Conservation (phyloP, 1,140 invertebrate genomes). For the Drosophila quadrilineata region DNA sequence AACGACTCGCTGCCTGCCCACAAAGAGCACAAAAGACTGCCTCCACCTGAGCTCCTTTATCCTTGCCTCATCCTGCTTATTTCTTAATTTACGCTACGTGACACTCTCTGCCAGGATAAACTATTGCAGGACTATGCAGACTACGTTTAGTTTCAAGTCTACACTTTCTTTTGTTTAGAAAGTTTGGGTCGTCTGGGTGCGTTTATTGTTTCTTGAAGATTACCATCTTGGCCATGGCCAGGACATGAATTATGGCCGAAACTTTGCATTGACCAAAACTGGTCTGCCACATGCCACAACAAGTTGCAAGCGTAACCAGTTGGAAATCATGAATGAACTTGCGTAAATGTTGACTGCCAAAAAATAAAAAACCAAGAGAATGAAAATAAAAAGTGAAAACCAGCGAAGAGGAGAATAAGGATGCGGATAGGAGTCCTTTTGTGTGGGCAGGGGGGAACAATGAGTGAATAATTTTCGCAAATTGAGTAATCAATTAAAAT, state of each 20-base stretch:
- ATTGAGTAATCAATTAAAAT: constrained; percentile 79
- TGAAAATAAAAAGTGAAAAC: constrained; percentile 53
- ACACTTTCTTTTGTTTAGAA: constrained; percentile 47
- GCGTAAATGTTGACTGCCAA: too few species aligned
- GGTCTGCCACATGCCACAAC: background rate
- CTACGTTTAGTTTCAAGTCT: background rate
- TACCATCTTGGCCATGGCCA: constrained; percentile 44
- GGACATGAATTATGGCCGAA: constrained; percentile 51
- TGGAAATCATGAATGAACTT: constrained; percentile 69
- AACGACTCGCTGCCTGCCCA: constrained; percentile 20
- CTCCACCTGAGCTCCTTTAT: constrained; percentile 26
- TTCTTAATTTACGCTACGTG: constrained; percentile 71
- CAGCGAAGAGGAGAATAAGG: constrained; percentile 44
- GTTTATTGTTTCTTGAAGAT: constrained; percentile 69
- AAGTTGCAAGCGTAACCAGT: constrained; percentile 31
- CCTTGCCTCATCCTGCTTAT: constrained; percentile 20
- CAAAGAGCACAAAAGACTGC: constrained; percentile 61
- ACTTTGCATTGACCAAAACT: constrained; percentile 46
- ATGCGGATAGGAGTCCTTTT: too few species aligned
- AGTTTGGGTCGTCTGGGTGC: constrained; percentile 27
- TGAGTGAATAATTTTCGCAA: constrained; percentile 59
- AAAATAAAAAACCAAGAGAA: constrained; percentile 13
- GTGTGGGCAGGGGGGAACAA: constrained; percentile 3
- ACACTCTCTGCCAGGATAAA: constrained; percentile 2
- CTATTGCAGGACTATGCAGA: background rate